These are phyloP conservation scores for Zaprionus ornatus DNA, from an alignment of 1,140 invertebrate genomes.

Conservation along the genomic window DNA sequence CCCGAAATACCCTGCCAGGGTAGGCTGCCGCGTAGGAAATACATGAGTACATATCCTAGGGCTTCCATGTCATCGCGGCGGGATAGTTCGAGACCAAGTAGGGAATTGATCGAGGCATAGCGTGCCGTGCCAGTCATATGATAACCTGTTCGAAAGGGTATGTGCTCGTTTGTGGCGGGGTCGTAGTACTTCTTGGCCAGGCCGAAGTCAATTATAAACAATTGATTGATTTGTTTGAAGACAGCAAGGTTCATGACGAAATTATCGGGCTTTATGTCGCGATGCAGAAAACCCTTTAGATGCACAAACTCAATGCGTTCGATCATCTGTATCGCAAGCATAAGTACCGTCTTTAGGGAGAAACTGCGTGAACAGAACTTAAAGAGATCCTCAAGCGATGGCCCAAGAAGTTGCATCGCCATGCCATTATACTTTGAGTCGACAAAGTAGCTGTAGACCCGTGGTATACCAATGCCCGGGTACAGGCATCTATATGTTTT, in stretches of 20 bases:
- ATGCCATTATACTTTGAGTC: constrained; percentile 95
- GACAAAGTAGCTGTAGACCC: constrained; percentile 93
- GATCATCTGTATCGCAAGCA: constrained; percentile 97
- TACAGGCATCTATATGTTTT: constrained; percentile 94
- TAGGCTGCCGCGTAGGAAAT: constrained; percentile 94
- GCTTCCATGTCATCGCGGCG: constrained; percentile 98
- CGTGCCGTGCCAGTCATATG: constrained; percentile 97
- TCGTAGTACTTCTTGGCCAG: constrained; percentile 97
- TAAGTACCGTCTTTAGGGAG: constrained; percentile 98
- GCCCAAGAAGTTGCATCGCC: constrained; percentile 97
- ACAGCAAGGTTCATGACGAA: constrained; percentile 96
- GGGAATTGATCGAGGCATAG: constrained; percentile 98
- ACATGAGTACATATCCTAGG: constrained; percentile 97
- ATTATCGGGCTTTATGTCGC: constrained; percentile 98
- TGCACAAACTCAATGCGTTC: constrained; percentile 96
- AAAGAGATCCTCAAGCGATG: constrained; percentile 97
- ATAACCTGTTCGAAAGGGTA: constrained; percentile 95
- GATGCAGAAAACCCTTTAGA: constrained; percentile 96
- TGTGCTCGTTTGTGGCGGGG: constrained; percentile 91
- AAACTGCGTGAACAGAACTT: constrained; percentile 96
- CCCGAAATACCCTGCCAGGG: constrained; percentile 96
- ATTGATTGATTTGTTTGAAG: constrained; percentile 86
- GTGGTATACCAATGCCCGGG: constrained; percentile 96
- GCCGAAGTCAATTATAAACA: constrained; percentile 98
- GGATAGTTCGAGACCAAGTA: constrained; percentile 93